These are phyloP conservation scores for Phortica variegata DNA, from an alignment of 1,140 invertebrate genomes.

Conservation along the genomic window DNA sequence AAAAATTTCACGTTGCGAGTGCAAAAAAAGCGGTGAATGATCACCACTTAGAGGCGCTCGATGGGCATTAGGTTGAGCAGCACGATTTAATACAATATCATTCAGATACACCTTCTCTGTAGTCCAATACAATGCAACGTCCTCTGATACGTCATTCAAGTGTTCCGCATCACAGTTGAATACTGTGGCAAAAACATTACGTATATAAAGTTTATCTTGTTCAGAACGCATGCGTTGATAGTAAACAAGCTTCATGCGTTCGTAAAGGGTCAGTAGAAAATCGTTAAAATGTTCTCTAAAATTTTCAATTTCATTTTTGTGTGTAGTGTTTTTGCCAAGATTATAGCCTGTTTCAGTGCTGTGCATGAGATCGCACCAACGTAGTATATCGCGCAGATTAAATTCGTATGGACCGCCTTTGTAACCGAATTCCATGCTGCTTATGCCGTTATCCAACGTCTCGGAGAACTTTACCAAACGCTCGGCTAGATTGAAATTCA, in stretches of 20 bases:
- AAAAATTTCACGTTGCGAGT: slow-evolving; percentile 37
- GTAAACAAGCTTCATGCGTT: slow-evolving; percentile 55
- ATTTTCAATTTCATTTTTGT: not conserved
- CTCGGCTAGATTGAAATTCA: slow-evolving; percentile 60
- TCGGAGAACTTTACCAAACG: slow-evolving; percentile 83
- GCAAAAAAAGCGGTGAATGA: slow-evolving; percentile 35
- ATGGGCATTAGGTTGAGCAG: slow-evolving; percentile 4
- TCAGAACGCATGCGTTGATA: slow-evolving; percentile 54
- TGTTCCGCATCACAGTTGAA: slow-evolving; percentile 44
- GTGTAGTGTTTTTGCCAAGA: slow-evolving; percentile 2
- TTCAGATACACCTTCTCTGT: slow-evolving; percentile 44
- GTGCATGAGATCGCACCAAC: slow-evolving; percentile 78
- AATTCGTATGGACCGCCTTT: slow-evolving; percentile 92
- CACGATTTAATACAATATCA: slow-evolving; percentile 40
- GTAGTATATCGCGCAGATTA: slow-evolving; percentile 91
- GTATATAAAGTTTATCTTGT: slow-evolving; percentile 44
- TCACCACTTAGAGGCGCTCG: slow-evolving; percentile 18
- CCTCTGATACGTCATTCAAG: slow-evolving; percentile 38
- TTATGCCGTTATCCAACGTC: slow-evolving; percentile 67
- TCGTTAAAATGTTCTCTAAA: slow-evolving; percentile 27
- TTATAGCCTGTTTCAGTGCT: slow-evolving; percentile 40
- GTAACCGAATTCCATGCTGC: slow-evolving; percentile 68
- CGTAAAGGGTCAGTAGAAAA: slow-evolving; percentile 45
- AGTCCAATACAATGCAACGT: slow-evolving; percentile 52
- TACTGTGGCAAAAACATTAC: slow-evolving; percentile 35